Base-by-base conservation (phyloP, 2,888 invertebrate genomes). In the Hypomecis punctinalis region DNA sequence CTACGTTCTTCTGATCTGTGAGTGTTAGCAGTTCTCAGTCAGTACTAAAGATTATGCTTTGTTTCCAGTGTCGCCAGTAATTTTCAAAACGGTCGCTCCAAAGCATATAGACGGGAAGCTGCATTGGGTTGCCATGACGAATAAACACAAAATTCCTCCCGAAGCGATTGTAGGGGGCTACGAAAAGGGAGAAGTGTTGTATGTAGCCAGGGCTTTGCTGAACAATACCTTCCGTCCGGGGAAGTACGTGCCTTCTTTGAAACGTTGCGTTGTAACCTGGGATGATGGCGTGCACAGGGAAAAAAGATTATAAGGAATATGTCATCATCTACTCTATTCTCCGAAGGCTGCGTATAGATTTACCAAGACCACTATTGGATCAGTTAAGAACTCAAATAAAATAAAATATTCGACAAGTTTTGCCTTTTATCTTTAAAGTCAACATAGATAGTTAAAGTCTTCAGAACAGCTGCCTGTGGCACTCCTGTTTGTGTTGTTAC, bases 131-230 rank as follows among this genome's bases (percentile, higher is more conserved):
- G 33, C 8, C 36, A 69, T 62, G 57, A 43, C 36, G 0, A 47
- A 2, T 7, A n/a, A 35, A 11, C 58, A 61, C 8, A 23, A 9
- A 6, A 39, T 69, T 33, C 69, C 67, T 1, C 9, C 7, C 13
- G 67, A 65, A 8, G 67, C 69, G 0, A 36, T 69, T 7, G 55
- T 69, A 33, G 69, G 63, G 11, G 69, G 69, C 11, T 65, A 68
- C 61, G 67, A 67, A 23, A 60, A 63, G 11, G 66, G 66, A 3
- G 70, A 70, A 46, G 23, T 57, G 10, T 7, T 66, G n/a, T 70
- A 66, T 13, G 36, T 71, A 33, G 66, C 64, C 5, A 51, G 67
- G 11, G 70, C 68, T 3, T 56, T 39, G 51, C 63, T 66, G 47
- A 23, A n/a, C 5, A 9, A 48, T 5, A 66, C 68, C 0, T 10